Evolutionary conservation across 2,113 vertebrate genomes (phyloP).

Genomic region (Dipodomys stephensi): DNA sequence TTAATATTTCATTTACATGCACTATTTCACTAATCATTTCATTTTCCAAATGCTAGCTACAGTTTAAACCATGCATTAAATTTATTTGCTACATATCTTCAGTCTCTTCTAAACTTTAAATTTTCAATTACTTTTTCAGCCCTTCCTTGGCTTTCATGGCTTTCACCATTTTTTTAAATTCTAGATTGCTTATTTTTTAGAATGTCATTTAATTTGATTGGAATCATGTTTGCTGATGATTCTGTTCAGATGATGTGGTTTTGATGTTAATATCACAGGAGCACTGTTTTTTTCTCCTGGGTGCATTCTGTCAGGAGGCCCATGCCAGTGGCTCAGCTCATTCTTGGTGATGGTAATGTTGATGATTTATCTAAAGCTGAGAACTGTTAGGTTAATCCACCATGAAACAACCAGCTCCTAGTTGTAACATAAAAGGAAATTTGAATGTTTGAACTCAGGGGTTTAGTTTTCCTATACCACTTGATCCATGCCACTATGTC

Average conservation of each 20-base stretch:
- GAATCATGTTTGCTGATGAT: slow-evolving; percentile 11
- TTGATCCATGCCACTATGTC: no score
- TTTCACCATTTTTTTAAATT: neutral
- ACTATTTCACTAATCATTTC: neutral
- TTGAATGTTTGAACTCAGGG: no score
- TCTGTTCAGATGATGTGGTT: neutral
- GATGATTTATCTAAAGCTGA: slow-evolving; percentile 39
- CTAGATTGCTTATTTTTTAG: neutral
- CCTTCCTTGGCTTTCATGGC: neutral
- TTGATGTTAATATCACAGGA: slow-evolving; percentile 23
- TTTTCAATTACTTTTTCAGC: neutral
- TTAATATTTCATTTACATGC: neutral
- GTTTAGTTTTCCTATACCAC: no score
- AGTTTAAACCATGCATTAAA: neutral
- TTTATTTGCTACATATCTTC: neutral
- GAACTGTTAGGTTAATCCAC: neutral
- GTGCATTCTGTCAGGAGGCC: neutral
- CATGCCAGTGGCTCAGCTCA: neutral
- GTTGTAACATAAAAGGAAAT: neutral
- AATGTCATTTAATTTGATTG: neutral
- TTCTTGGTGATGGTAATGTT: neutral
- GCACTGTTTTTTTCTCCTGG: neutral
- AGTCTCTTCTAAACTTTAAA: neutral
- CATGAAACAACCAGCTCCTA: slow-evolving; percentile 2
- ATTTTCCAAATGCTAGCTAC: neutral